Base-by-base conservation (phyloP, 1,140 invertebrate species). In the Pseudoatta argentina region DNA sequence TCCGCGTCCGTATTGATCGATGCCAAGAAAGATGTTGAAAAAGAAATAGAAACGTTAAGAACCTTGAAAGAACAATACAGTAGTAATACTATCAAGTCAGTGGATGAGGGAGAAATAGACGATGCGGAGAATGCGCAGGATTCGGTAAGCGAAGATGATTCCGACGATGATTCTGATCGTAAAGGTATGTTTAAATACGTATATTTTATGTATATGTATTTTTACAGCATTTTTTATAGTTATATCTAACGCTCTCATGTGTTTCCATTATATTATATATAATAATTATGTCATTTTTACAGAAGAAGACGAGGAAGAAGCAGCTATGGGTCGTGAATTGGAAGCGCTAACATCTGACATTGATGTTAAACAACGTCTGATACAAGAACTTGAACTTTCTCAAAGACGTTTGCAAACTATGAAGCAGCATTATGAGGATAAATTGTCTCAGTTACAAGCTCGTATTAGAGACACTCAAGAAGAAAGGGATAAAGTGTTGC, bases 371-470 rank as follows among this genome's bases (percentile, higher is more conserved):
- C 98, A 98, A 89, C 97, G 98, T 71, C 95, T 99, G 21, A 99
- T 99, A 86, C 98, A 99, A 92, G 98, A 99, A 92, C 94, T 99
- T 73, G 99, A 99, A 93, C 94, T 97, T 27, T 98, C 98, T 14
- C 98, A 99, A 93, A 96, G 97, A 66, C 95, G 98, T 66, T 95
- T 99, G 86, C 96, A 98, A 53, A 97, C 97, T 0, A 97, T 99
- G 96, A 97, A 97, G 72, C 96, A 97, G 85, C 98, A 99, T 91
- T 99, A 99, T 95, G 99, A 99, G 95, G 98, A 99, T 59, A 99
- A 99, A 93, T 95, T 99, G n/a, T 95, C 96, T 57, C 97, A 98
- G 67, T 94, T 99, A n/a, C 97, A 98, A 92, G 96, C 97, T 4
- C 97, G 97, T 91, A 99, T 99, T 67, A 96, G 96, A 87, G 97